Conservation (phyloP, 2,113 vertebrate genomes). For the Chamaetylas fuelleborni region DNA sequence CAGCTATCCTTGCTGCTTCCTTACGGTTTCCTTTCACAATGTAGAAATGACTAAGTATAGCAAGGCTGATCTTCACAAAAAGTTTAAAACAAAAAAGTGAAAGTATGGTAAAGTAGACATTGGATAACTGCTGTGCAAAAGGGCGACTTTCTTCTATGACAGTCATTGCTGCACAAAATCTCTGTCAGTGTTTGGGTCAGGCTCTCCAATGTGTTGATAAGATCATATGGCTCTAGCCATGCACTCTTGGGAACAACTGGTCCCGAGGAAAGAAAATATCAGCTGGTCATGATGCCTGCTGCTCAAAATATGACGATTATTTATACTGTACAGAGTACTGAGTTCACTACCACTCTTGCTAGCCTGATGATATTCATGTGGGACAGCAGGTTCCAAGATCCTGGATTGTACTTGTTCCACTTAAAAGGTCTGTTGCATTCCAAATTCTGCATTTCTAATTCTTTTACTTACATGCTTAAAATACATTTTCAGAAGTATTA, state of each 20-base stretch:
- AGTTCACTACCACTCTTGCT: constrained; percentile 58
- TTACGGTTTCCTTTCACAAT: constrained; percentile 94
- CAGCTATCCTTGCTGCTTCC: constrained; percentile 93
- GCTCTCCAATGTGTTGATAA: constrained; percentile 73
- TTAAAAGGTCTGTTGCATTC: constrained; percentile 34
- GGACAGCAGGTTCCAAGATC: background rate
- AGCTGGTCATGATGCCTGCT: constrained; percentile 76
- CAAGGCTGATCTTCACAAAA: constrained; percentile 95
- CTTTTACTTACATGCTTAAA: background rate
- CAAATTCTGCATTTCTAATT: background rate
- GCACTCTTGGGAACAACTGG: constrained; percentile 80
- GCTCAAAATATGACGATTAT: constrained; percentile 79
- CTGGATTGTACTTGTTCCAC: constrained; percentile 36
- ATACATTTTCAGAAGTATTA: background rate
- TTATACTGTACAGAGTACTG: constrained; percentile 75
- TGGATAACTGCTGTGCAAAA: constrained; percentile 88
- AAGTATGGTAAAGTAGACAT: constrained; percentile 96
- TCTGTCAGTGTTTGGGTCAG: constrained; percentile 72
- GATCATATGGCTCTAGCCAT: constrained; percentile 77
- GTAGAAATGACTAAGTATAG: constrained; percentile 94
- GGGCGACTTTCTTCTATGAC: constrained; percentile 85
- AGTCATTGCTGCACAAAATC: constrained; percentile 77
- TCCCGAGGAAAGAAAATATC: constrained; percentile 75
- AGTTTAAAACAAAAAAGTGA: constrained; percentile 97
- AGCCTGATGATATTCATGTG: constrained; percentile 42